Base-by-base conservation (phyloP, 2,888 invertebrate species). In the Tholera decimalis region DNA sequence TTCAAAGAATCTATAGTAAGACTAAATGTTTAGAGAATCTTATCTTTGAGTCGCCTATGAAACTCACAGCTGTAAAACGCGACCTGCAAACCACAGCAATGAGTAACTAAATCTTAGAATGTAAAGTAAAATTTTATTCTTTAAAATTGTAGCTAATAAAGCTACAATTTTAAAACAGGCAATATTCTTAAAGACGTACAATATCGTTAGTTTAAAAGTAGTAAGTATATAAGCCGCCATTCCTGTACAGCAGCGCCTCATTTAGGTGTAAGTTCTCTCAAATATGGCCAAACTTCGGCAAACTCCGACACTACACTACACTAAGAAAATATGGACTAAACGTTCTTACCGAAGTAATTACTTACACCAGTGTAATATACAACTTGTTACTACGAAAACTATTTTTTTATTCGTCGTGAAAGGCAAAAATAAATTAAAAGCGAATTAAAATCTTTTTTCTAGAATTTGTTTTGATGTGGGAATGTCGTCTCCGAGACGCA, bases 201-300 rank as follows among this genome's bases (percentile, higher is more conserved):
- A 73, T 79, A 80, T 66, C 65, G 56, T 78, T 71, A 73, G 69
- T 73, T 82, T 72, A 73, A 80, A 76, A 79, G 78, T 71, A 61
- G 44, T 58, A 47, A 61, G 57, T 72, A 76, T 70, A 54, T 58
- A 72, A 28, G 30, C 22, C 63, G 58, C 64, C 72, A 74, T 75
- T 63, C 30, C 73, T 63, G 67, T 72, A 67, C 54, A 72, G 55
- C 53, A 47, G 66, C 43, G 75, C 63, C 78, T 77, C 77, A 79
- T 82, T 83, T 79, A 58, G 68, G 73, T 60, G 49, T 65, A 82
- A 84, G 77, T 84, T 84, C 51, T 59, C 73, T 73, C 78, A 75
- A 79, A 83, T 84, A 84, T 84, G 78, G 75, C 74, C 77, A 61
- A 84, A 84, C 71, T 83, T 84, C 18, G 46, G 41, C 49, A 62